Conservation (phyloP, 2,113 vertebrate species). For the Nothobranchius kuhntae region DNA sequence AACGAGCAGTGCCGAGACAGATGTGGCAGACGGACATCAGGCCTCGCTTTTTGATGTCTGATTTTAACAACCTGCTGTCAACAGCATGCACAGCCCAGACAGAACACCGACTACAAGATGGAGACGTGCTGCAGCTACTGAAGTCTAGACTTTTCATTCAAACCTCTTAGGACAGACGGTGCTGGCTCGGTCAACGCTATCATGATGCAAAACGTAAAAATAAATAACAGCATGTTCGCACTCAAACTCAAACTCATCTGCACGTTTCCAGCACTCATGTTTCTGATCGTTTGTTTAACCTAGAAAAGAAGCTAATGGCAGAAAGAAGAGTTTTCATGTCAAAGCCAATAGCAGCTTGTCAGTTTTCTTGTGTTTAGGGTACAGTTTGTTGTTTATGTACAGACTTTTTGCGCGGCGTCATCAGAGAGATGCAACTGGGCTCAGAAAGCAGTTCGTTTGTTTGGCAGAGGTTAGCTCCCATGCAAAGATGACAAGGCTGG, state of each 20-base stretch:
- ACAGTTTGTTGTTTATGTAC: too few species aligned
- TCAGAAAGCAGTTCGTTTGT: too few species aligned
- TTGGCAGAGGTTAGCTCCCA: background rate
- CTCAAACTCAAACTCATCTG: background rate
- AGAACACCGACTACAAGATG: conserved; percentile 31
- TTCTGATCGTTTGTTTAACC: background rate
- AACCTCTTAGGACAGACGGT: too few species aligned
- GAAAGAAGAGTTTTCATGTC: background rate
- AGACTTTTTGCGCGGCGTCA: too few species aligned
- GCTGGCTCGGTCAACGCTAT: too few species aligned
- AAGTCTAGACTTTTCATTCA: background rate
- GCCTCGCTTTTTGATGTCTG: conserved; percentile 65
- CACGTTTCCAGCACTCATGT: background rate
- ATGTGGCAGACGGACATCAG: conserved; percentile 61
- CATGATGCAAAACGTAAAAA: too few species aligned
- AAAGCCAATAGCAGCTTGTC: too few species aligned
- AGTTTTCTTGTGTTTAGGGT: too few species aligned
- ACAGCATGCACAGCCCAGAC: conserved; percentile 44
- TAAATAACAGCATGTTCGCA: too few species aligned
- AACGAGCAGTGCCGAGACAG: conserved; percentile 61
- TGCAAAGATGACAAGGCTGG: too few species aligned
- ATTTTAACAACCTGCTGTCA: conserved; percentile 59
- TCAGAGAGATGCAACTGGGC: background rate
- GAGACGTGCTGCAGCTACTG: conserved; percentile 48
- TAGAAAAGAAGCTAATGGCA: too few species aligned